Percentiles rank a stretch among this genome's conserved stretches.
phyloP scores from a whole-genome alignment of 2,797 vertebrate species.

The Lemur catta region DNA sequence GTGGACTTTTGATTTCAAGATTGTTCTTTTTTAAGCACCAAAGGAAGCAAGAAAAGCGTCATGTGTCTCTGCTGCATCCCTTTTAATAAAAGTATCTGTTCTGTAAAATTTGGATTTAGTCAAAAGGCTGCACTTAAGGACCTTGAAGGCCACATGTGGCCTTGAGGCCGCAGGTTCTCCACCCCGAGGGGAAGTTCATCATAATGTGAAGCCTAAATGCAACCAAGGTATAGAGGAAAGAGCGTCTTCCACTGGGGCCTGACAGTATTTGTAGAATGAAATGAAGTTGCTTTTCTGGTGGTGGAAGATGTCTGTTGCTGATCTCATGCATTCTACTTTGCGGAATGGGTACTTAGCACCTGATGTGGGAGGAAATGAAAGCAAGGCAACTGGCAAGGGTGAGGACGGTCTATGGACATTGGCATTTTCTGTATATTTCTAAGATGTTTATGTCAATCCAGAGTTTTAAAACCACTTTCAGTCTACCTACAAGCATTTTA shows the following conservation, averaged over 20 bases:
- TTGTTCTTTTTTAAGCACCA: too few relatives aligned
- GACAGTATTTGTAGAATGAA: neutral
- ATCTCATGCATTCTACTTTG: neutral
- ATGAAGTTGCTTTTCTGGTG: neutral
- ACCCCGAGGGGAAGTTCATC: neutral
- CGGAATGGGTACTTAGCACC: neutral
- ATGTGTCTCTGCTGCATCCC: too few relatives aligned
- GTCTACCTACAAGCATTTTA: neutral
- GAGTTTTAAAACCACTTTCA: neutral
- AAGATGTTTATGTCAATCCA: neutral
- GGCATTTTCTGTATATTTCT: neutral
- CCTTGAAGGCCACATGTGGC: too few relatives aligned
- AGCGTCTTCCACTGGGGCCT: neutral
- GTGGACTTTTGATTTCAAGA: too few relatives aligned
- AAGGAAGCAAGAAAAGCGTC: too few relatives aligned
- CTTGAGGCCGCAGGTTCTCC: too few relatives aligned
- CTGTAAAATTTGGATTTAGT: too few relatives aligned
- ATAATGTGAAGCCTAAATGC: neutral
- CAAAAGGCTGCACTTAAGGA: too few relatives aligned
- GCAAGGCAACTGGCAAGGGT: neutral
- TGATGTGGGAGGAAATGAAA: slow-evolving; percentile 37
- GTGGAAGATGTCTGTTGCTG: neutral
- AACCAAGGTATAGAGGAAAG: neutral
- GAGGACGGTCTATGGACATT: neutral
- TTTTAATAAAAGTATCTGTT: too few relatives aligned